A percentile compares a stretch with the other conserved stretches of the same genome.
phyloP scores from a whole-genome alignment of 64 coral and sea anemone genomes.

The Dendrophyllia cribrosa region DNA sequence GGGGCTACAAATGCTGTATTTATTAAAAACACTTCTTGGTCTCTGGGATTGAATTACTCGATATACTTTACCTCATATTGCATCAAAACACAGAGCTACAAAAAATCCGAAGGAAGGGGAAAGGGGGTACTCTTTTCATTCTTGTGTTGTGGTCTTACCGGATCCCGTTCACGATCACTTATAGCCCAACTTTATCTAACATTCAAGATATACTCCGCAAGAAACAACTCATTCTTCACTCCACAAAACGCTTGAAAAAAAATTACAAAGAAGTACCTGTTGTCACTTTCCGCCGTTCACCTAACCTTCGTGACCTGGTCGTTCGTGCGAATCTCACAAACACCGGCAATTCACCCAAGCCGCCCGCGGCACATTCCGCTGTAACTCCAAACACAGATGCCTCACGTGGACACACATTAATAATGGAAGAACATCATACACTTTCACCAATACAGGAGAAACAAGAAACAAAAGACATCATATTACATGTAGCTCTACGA shows the following conservation, averaged over 20 bases:
- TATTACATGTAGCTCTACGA: no score
- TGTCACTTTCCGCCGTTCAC: conserved; percentile 45
- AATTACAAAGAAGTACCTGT: conserved; percentile 47
- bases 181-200: conserved; percentile 35
- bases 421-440: conserved; percentile 24
- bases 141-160: no score
- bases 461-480: no score
- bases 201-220: conserved; percentile 48
- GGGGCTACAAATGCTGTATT: no score
- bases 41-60: no score
- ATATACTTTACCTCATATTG: no score
- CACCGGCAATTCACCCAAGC: conserved; percentile 4
- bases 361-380: conserved; percentile 59
- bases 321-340: conserved; percentile 51
- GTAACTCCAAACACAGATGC: conserved; percentile 36
- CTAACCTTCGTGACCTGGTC: conserved; percentile 52
- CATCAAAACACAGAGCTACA: no score
- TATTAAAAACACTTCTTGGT: no score
- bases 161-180: no score
- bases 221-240: conserved; percentile 62
- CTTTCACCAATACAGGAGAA: conserved; percentile 32
- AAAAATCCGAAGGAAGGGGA: no score
- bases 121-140: no score
- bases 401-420: conserved; percentile 42
- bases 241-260: conserved; percentile 22